Percentiles rank a stretch among this genome's conserved stretches.
Conservation (phyloP, 2,888 invertebrate species). For the Mythimna vitellina region DNA sequence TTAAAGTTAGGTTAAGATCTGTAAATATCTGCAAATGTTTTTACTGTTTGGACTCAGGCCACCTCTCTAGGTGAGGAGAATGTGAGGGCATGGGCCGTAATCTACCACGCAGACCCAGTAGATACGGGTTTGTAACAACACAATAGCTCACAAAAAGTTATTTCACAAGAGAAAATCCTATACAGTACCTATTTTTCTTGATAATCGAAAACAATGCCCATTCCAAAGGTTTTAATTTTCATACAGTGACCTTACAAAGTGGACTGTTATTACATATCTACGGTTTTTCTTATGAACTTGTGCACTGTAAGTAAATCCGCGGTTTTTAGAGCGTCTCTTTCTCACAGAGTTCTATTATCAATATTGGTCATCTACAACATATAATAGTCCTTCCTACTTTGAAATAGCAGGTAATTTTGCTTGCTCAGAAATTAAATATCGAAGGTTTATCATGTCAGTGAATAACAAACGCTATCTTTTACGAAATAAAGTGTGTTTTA, state of each 20-base stretch:
- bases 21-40: too few species aligned
- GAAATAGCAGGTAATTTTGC: constrained; percentile 52
- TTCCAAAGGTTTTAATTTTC: constrained; percentile 62
- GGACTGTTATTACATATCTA: constrained; percentile 56
- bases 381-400: constrained; percentile 51
- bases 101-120: too few species aligned
- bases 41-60: too few species aligned
- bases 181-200: constrained; percentile 32
- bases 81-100: too few species aligned
- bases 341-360: constrained; percentile 73
- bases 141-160: constrained; percentile 28
- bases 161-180: constrained; percentile 50
- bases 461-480: constrained; percentile 62
- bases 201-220: constrained; percentile 58
- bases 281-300: constrained; percentile 61
- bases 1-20: too few species aligned
- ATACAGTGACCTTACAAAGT: constrained; percentile 60
- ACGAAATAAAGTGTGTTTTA: constrained; percentile 62
- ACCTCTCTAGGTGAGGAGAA: too few species aligned
- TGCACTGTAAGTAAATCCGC: constrained; percentile 68
- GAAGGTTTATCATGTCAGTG: constrained; percentile 38
- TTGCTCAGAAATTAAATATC: constrained; percentile 30
- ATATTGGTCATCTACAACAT: constrained; percentile 49
- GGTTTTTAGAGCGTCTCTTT: constrained; percentile 80
- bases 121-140: too few species aligned